A percentile compares a stretch with the other conserved stretches of the same genome.
Evolutionary conservation across 2,888 invertebrate genomes (phyloP).

Genomic region (Heliconius erato): DNA sequence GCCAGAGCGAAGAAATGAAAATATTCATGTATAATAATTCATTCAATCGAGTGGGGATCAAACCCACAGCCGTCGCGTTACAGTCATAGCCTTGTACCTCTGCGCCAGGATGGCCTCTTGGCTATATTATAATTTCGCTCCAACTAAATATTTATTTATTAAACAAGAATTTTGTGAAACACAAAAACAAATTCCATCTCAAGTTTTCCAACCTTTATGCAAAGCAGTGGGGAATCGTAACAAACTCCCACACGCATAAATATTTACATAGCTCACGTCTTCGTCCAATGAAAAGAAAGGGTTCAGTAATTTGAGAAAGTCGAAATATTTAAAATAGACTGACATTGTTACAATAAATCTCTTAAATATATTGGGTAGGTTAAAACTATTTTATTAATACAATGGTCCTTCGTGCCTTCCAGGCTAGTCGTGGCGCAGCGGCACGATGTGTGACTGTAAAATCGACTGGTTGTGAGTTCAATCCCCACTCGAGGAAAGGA

Average conservation of each 20-base stretch:
- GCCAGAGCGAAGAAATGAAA: too few species aligned
- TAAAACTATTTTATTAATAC: neutral
- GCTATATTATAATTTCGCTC: neutral
- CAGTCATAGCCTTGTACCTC: too few species aligned
- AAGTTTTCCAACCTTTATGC: neutral
- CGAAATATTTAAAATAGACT: neutral
- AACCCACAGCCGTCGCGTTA: too few species aligned
- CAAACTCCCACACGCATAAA: neutral
- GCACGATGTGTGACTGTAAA: too few species aligned
- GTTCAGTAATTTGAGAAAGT: conserved; percentile 22
- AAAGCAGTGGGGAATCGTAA: neutral
- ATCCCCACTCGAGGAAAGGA: too few species aligned
- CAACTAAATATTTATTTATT: neutral
- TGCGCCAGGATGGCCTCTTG: too few species aligned
- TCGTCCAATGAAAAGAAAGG: neutral
- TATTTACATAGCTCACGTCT: conserved; percentile 15
- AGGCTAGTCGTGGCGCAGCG: too few species aligned
- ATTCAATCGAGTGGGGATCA: too few species aligned
- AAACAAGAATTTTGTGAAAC: neutral
- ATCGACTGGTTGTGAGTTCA: too few species aligned
- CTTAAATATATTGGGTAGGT: neutral
- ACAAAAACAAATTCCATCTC: neutral
- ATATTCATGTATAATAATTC: too few species aligned
- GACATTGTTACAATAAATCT: neutral
- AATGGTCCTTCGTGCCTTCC: too few species aligned